Conservation (phyloP, 2,888 invertebrate species). For the Orthosia incerta region DNA sequence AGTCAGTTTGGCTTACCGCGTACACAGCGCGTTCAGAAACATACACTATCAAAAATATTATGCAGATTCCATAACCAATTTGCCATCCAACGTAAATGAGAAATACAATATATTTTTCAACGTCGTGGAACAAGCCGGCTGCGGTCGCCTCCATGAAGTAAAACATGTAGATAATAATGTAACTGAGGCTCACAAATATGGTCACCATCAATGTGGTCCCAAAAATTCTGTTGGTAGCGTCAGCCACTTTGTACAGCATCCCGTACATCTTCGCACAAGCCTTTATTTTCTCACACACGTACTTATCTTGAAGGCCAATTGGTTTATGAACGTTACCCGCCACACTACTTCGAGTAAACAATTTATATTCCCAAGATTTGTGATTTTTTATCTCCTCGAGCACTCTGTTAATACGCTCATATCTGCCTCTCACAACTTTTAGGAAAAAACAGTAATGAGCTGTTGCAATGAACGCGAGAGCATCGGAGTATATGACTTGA, state of each 20-base stretch:
- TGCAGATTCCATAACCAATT: slow-evolving; percentile 71
- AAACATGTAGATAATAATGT: slow-evolving; percentile 78
- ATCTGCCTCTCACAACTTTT: slow-evolving; percentile 72
- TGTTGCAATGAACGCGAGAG: slow-evolving; percentile 71
- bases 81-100: slow-evolving; percentile 80
- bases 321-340: slow-evolving; percentile 65
- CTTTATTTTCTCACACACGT: slow-evolving; percentile 76
- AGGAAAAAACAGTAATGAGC: slow-evolving; percentile 75
- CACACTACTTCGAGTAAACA: slow-evolving; percentile 70
- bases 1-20: slow-evolving; percentile 63
- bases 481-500: slow-evolving; percentile 76
- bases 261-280: slow-evolving; percentile 77
- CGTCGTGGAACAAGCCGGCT: slow-evolving; percentile 78
- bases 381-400: slow-evolving; percentile 71
- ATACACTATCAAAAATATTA: slow-evolving; percentile 73
- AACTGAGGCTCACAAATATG: slow-evolving; percentile 69
- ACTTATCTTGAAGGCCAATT: slow-evolving; percentile 72
- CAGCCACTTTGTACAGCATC: slow-evolving; percentile 72
- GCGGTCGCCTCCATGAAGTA: slow-evolving; percentile 86
- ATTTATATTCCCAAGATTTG: slow-evolving; percentile 72
- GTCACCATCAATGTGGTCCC: slow-evolving; percentile 76
- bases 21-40: slow-evolving; percentile 73
- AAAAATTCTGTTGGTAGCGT: slow-evolving; percentile 71
- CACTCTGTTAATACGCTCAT: slow-evolving; percentile 75
- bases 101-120: slow-evolving; percentile 75